phyloP scores from a whole-genome alignment of 1,140 invertebrate species.

The Drosophila tsacasi region DNA sequence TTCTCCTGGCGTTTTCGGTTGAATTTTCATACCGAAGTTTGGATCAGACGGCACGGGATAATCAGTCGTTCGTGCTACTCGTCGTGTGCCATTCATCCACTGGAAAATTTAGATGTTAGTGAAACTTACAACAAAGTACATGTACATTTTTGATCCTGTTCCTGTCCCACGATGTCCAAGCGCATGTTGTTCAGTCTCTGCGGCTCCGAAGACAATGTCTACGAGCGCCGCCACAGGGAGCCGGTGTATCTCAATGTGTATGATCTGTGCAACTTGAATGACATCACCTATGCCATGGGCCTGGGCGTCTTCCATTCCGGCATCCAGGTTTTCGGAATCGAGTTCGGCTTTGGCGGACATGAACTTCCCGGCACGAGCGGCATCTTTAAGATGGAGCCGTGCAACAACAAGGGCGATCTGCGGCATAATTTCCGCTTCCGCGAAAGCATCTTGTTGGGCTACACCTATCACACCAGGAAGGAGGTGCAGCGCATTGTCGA shows the following conservation, averaged over 20 bases:
- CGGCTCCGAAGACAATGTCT: conserved; percentile 3
- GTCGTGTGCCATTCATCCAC: background rate
- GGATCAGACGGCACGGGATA: background rate
- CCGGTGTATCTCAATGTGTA: conserved; percentile 66
- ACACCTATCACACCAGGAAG: conserved; percentile 96
- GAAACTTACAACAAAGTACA: background rate
- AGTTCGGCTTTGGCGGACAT: conserved; percentile 98
- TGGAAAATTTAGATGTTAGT: background rate
- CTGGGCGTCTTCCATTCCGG: conserved; percentile 99
- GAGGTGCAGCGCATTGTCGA: conserved; percentile 95
- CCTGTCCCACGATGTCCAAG: background rate
- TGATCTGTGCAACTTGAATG: conserved; percentile 87
- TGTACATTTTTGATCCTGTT: background rate
- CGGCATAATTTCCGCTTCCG: conserved; percentile 98
- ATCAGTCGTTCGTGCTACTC: background rate
- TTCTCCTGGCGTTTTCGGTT: too few relatives aligned
- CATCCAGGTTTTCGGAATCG: conserved; percentile 96
- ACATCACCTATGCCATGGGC: conserved; percentile 96
- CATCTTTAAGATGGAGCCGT: conserved; percentile 97
- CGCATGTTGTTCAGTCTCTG: background rate
- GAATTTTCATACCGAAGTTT: background rate
- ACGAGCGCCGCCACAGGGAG: conserved; percentile 41
- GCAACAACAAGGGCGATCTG: conserved; percentile 94
- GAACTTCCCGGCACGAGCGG: conserved; percentile 91
- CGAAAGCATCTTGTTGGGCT: conserved; percentile 96